Evolutionary conservation across 2,797 vertebrate species (phyloP).

Genomic region (Enteromius radiatus): DNA sequence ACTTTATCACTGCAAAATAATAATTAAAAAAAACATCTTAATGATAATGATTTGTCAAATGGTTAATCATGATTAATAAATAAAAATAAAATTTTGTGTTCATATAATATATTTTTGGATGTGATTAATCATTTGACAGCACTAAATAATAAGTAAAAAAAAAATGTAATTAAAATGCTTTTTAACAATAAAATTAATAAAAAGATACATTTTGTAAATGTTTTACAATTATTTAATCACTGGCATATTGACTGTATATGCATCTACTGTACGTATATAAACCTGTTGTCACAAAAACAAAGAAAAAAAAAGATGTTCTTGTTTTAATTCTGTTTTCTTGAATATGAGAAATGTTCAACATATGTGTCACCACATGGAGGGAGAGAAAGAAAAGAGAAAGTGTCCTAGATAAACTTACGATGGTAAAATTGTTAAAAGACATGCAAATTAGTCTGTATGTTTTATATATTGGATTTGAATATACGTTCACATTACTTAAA

Average conservation of each 20-base stretch:
- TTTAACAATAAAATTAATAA: not conserved
- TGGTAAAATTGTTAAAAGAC: not conserved
- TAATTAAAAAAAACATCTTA: not conserved
- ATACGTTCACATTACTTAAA: not conserved
- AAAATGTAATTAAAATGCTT: not conserved
- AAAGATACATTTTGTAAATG: not conserved
- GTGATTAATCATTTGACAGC: no score
- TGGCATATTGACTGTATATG: not conserved
- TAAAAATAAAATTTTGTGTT: no score
- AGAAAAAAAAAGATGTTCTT: not conserved
- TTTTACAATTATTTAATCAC: not conserved
- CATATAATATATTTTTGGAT: no score
- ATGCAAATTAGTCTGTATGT: not conserved
- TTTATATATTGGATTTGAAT: not conserved
- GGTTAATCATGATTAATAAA: no score
- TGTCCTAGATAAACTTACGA: slow-evolving; percentile 11
- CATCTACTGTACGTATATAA: not conserved
- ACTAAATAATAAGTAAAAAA: not conserved
- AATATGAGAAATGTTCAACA: not conserved
- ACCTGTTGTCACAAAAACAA: not conserved
- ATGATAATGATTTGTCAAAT: not conserved
- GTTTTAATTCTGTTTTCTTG: not conserved
- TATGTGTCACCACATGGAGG: not conserved
- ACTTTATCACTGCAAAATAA: not conserved
- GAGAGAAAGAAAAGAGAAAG: not conserved